Base-by-base conservation (phyloP, 2,113 vertebrate species). In the Anoplopoma fimbria region DNA sequence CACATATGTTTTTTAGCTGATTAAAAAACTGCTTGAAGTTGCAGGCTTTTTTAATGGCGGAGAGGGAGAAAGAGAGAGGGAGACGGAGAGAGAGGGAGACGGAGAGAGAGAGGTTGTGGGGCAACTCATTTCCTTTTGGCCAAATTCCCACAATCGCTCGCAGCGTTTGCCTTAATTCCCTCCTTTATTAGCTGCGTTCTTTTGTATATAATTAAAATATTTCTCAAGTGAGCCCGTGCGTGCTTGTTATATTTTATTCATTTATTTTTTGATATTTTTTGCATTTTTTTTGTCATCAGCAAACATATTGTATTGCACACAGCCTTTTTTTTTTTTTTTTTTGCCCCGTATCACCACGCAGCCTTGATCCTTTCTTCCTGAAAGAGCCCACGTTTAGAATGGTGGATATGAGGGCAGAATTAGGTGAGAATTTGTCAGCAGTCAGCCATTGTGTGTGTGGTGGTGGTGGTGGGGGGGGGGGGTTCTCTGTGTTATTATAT, bases 1-100 rank as follows among this genome's bases (percentile, higher is more conserved):
- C 97, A 97, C 94, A 97, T 97, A 98, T 99, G 98, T 98, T 99
- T 99, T 98, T 96, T 97, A 97, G 96, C 97, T 98, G 98, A 99
- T 99, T 99, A 99, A 98, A 98, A 97, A 99, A 95, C 92, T 94
- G 97, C 98, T 99, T 98, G 97, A 98, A 99, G 96, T 99, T 98
- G 96, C 93, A 93, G 93, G 96, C 94, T 96, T 96, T 58, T 97
- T 97, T 96, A 96, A 94, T 94, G 82, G 78, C 7, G 12, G 94
- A 77, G 65, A 7, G 94, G 89, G 91, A 72, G 75, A 84, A 79
- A 79, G 75, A 75, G 57, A 49, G 64, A 57, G 90, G 92, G 85
- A 92, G 89, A 85, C 93, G 90, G 89, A 85, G 93, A 29, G 79
- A 53, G 75, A 75, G 85, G 83, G 90, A 92, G 91, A 69, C 77